These are phyloP conservation scores for Bombus cullumanus DNA, from an alignment of 1,140 invertebrate genomes.

Conservation along the genomic window DNA sequence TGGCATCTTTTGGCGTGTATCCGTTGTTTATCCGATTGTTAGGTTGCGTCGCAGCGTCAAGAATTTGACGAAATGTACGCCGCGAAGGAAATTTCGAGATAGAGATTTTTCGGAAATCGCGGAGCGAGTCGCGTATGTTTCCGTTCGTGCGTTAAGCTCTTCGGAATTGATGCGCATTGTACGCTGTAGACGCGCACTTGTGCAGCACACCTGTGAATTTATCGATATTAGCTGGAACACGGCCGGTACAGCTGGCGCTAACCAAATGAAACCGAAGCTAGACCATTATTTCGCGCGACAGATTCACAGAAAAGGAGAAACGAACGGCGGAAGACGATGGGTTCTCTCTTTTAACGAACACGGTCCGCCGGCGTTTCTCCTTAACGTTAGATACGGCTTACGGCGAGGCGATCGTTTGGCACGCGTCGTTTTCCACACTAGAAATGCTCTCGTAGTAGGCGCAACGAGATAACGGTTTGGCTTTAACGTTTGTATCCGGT, in stretches of 20 bases:
- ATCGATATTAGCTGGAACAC: constrained; percentile 65
- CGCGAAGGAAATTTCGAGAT: background rate
- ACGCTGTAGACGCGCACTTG: constrained; percentile 52
- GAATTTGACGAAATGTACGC: background rate
- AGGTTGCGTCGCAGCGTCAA: background rate
- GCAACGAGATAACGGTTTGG: constrained; percentile 72
- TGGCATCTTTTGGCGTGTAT: too few relatives aligned
- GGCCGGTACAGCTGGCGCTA: constrained; percentile 63
- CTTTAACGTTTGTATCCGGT: constrained; percentile 72
- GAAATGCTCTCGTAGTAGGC: constrained; percentile 7
- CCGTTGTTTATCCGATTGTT: too few relatives aligned
- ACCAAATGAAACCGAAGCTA: constrained; percentile 53
- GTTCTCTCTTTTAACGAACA: background rate
- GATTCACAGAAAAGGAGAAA: constrained; percentile 38
- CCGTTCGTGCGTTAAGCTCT: constrained; percentile 52
- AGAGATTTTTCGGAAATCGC: background rate
- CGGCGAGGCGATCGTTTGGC: constrained; percentile 6
- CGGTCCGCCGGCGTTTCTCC: background rate
- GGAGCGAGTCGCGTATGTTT: constrained; percentile 17
- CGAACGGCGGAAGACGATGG: background rate
- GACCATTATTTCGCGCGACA: constrained; percentile 54
- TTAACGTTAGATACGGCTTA: background rate
- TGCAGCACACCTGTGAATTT: constrained; percentile 65
- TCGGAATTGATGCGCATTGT: constrained; percentile 54
- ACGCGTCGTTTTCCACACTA: constrained; percentile 14